Conservation (phyloP, 2,797 vertebrate species). For the Brachymystax lenok region DNA sequence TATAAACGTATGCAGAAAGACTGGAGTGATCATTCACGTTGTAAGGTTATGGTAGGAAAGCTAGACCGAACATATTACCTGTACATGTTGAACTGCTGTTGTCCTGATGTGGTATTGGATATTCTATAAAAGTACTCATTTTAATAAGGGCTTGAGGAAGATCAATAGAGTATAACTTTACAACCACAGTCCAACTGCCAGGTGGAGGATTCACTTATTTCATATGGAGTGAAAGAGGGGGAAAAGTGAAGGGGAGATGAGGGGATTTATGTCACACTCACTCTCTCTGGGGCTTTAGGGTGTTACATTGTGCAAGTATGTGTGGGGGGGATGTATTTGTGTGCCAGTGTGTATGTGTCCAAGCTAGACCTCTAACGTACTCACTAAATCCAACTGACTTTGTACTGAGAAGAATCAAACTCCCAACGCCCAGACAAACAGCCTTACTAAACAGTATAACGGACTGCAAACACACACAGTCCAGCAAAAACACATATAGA, state of each 20-base stretch:
- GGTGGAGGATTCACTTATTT: neutral
- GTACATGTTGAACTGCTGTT: neutral
- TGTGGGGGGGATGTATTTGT: neutral
- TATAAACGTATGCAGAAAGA: too few relatives aligned
- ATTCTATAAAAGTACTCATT: constrained; percentile 33
- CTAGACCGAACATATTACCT: neutral
- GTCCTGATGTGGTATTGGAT: constrained; percentile 16
- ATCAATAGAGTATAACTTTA: too few relatives aligned
- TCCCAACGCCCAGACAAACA: too few relatives aligned
- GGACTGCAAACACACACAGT: too few relatives aligned
- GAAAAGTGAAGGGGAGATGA: neutral
- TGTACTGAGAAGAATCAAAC: too few relatives aligned
- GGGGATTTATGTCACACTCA: neutral
- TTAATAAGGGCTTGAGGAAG: too few relatives aligned
- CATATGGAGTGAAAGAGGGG: neutral
- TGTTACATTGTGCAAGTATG: neutral
- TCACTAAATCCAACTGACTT: too few relatives aligned
- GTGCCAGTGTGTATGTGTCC: neutral
- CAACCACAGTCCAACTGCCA: too few relatives aligned
- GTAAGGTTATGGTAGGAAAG: neutral
- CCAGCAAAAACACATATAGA: too few relatives aligned
- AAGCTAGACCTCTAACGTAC: too few relatives aligned
- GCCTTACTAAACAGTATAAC: too few relatives aligned
- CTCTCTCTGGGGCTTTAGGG: neutral
- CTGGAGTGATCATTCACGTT: too few relatives aligned